phyloP scores from a whole-genome alignment of 2,888 invertebrate species.

The Himalopsyche japonica region DNA sequence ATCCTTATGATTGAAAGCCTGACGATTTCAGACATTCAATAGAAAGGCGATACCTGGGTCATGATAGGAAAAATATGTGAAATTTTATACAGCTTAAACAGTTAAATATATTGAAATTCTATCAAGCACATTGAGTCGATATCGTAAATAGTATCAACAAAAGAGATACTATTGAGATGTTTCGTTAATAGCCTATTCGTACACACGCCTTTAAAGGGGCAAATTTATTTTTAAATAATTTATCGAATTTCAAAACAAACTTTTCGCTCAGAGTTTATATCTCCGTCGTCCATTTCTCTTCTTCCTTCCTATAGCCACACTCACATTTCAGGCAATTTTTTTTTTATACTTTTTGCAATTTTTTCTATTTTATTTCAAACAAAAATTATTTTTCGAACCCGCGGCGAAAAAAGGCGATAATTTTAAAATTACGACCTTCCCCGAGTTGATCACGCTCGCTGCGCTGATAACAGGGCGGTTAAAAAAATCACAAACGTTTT shows the following conservation, averaged over 20 bases:
- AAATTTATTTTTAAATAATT: no score
- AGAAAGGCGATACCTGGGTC: no score
- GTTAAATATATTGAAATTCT: no score
- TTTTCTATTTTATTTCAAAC: slow-evolving; percentile 20
- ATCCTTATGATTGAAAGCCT: no score
- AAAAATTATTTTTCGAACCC: slow-evolving; percentile 40
- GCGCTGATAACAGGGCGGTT: slow-evolving; percentile 26
- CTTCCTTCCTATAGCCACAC: not conserved
- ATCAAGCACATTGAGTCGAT: no score
- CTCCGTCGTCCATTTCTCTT: not conserved
- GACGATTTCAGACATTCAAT: no score
- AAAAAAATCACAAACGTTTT: not conserved
- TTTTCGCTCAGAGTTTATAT: not conserved
- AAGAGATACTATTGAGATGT: no score
- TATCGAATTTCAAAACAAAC: not conserved
- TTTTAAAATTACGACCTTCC: slow-evolving; percentile 40
- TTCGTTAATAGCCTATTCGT: no score
- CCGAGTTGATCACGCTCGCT: slow-evolving; percentile 35
- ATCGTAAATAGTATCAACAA: no score
- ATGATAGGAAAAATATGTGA: no score
- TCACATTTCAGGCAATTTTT: not conserved
- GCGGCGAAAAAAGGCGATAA: slow-evolving; percentile 40
- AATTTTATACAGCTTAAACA: no score
- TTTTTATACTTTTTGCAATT: not conserved
- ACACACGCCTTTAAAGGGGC: no score